Conservation (phyloP, 2,888 invertebrate species). For the Amblyteles armatorius region DNA sequence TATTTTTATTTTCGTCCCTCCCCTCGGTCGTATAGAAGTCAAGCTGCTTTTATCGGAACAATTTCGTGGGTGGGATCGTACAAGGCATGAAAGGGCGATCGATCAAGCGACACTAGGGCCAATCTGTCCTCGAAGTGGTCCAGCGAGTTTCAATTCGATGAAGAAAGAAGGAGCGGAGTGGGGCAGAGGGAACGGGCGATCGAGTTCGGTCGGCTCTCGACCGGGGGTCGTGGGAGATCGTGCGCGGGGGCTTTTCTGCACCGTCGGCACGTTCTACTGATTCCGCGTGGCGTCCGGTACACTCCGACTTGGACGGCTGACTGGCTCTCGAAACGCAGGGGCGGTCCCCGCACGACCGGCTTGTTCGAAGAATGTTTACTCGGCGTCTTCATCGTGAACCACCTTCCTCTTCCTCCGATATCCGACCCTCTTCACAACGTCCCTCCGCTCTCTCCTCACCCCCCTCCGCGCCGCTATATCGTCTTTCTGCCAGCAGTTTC, state of each 20-base stretch:
- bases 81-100: slow-evolving; percentile 60
- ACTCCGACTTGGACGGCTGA: slow-evolving; percentile 56
- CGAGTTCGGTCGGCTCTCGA: slow-evolving; percentile 36
- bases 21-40: neutral
- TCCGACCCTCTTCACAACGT: slow-evolving; percentile 64
- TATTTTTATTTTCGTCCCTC: slow-evolving; percentile 2
- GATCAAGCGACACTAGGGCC: slow-evolving; percentile 58
- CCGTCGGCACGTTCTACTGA: slow-evolving; percentile 68
- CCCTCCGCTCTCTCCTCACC: slow-evolving; percentile 49
- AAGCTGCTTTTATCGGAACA: slow-evolving; percentile 36
- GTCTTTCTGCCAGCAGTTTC: slow-evolving; percentile 39
- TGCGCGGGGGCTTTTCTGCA: slow-evolving; percentile 68
- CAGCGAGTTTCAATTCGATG: slow-evolving; percentile 63
- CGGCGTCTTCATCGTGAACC: slow-evolving; percentile 68
- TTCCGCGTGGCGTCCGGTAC: slow-evolving; percentile 57
- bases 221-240: slow-evolving; percentile 54
- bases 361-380: slow-evolving; percentile 71
- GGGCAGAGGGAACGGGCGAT: slow-evolving; percentile 38
- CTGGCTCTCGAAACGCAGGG: slow-evolving; percentile 52
- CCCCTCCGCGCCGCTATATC: slow-evolving; percentile 15
- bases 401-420: slow-evolving; percentile 64
- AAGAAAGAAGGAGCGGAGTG: slow-evolving; percentile 11
- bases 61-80: slow-evolving; percentile 46
- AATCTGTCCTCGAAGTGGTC: slow-evolving; percentile 64
- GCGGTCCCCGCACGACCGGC: slow-evolving; percentile 54